Percentiles rank a stretch among this genome's conserved stretches.
These are phyloP conservation scores for Pararge aegeria DNA, from an alignment of 1,140 invertebrate species.

Conservation along the genomic window DNA sequence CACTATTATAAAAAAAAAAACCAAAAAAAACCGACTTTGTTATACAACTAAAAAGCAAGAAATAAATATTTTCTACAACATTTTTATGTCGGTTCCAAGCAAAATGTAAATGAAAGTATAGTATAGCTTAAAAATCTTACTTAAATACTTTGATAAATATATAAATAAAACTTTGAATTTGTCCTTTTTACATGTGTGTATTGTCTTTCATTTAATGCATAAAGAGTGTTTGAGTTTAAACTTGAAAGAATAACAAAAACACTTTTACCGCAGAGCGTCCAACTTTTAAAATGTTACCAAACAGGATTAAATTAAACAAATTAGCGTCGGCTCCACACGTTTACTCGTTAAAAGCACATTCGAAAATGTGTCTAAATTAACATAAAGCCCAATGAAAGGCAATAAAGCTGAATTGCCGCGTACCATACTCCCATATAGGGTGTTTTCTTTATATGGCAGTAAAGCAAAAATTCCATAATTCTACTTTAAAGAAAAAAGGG, in stretches of 20 bases:
- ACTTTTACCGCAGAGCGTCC: neutral
- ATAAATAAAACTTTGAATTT: no score
- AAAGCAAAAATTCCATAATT: no score
- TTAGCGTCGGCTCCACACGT: slow-evolving; percentile 4
- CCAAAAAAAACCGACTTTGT: no score
- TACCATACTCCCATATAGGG: slow-evolving; percentile 25
- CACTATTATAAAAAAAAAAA: no score
- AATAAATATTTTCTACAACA: no score
- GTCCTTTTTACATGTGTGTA: no score
- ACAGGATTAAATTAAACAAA: slow-evolving; percentile 25
- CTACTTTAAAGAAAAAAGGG: no score
- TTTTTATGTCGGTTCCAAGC: no score
- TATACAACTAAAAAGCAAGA: no score
- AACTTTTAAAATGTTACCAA: slow-evolving; percentile 4
- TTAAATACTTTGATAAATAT: no score
- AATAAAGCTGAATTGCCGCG: slow-evolving; percentile 41
- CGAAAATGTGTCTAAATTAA: slow-evolving; percentile 48
- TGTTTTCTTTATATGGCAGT: neutral
- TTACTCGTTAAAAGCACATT: slow-evolving; percentile 39
- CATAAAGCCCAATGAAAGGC: slow-evolving; percentile 42
- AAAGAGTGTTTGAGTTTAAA: neutral
- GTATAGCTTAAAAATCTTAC: no score
- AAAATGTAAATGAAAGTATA: no score
- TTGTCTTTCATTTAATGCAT: neutral
- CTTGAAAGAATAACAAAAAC: neutral